Evolutionary conservation across 2,888 invertebrate species (phyloP).

Genomic region (Drosophila limbata): DNA sequence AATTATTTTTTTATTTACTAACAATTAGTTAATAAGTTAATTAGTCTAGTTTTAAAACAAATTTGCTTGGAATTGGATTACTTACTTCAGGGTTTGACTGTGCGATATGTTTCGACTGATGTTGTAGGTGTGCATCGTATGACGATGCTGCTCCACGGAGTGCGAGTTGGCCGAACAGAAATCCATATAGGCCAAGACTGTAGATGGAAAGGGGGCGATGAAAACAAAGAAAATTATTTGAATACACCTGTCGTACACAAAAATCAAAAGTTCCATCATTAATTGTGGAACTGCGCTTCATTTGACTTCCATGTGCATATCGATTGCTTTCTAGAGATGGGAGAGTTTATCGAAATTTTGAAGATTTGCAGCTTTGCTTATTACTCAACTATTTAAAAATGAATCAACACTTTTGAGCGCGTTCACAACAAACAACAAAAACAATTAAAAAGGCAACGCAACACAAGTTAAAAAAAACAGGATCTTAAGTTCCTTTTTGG

Average conservation of each 20-base stretch:
- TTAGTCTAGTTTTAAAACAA: no score
- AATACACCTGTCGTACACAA: constrained; percentile 21
- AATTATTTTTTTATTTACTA: no score
- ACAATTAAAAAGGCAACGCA: constrained; percentile 36
- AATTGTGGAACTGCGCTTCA: constrained; percentile 25
- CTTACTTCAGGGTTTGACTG: constrained; percentile 85
- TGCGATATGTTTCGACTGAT: constrained; percentile 85
- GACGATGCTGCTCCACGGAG: constrained; percentile 92
- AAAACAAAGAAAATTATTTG: constrained; percentile 5
- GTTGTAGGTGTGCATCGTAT: constrained; percentile 93
- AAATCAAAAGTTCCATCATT: constrained; percentile 5
- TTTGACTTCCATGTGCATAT: constrained; percentile 13
- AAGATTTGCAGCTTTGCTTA: not conserved
- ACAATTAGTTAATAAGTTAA: no score
- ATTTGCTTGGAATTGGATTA: constrained; percentile 24
- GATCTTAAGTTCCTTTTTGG: not conserved
- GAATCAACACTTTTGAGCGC: constrained; percentile 21
- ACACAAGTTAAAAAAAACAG: constrained; percentile 13
- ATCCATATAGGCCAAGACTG: constrained; percentile 98
- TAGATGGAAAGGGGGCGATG: not conserved
- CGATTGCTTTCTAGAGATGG: constrained; percentile 3
- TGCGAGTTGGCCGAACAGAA: constrained; percentile 92
- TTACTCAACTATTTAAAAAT: not conserved
- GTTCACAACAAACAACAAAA: constrained; percentile 56
- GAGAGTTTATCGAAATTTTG: not conserved